Evolutionary conservation across 2,113 vertebrate species (phyloP), one percentile per base, ranked within the genome.

Genomic region (Origma solitaria): DNA sequence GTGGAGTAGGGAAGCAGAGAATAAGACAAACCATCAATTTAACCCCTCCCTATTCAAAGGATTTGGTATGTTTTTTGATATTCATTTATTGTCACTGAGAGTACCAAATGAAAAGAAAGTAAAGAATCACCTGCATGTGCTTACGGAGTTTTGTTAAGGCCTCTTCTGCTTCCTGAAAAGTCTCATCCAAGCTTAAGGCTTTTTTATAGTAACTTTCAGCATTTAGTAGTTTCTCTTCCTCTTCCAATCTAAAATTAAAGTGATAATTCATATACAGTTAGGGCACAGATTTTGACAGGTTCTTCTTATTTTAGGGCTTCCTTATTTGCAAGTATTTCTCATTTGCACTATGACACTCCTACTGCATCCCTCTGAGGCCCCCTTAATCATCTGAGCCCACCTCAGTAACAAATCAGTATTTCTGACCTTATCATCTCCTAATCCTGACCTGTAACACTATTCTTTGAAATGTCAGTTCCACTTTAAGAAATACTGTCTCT

Each of bases 111-210:
- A 96, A 96, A 96, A 98, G 98, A 98, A 98, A 98, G 97, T 98
- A 98, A 98, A 98, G 98, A 98, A 99, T 99, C 99, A 99, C 99
- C 99, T 99, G 99, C 98, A 99, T 99, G 10, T 98, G 98, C 76
- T 98, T 97, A 88, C 97, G 99, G 95, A 99, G 98, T 95, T 99
- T 99, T 47, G 91, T 94, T 96, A 99, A 96, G 57, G 99, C 99
- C 81, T 99, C 99, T 95, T 98, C 98, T 19, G 99, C 99, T 90
- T 99, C 99, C 80, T 98, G 97, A 92, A 99, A 99, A 7, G 97
- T 97, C 45, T 98, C 98, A 92, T 99, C 99, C 71, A 99, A 96
- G 60, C 97, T 95, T 83, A 99, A 95, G 37, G 99, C 99, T 98
- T 98, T 99, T 90, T 98, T 98, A 95, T 99, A 99, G 81, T 99